phyloP scores from a whole-genome alignment of 2,888 invertebrate genomes.

The Hemithea aestivaria region DNA sequence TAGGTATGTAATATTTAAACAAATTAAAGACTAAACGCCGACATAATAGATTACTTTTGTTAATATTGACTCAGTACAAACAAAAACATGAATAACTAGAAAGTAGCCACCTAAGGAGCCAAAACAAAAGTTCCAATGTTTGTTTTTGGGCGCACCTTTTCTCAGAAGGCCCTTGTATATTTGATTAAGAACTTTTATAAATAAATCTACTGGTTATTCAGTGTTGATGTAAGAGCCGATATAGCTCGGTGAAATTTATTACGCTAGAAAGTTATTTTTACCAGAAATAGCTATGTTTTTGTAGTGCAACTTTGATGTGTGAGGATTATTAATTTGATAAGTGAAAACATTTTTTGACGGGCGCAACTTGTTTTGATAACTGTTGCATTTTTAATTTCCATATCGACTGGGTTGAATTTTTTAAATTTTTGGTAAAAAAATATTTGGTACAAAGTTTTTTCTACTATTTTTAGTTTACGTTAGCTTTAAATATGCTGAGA shows the following conservation, averaged over 20 bases:
- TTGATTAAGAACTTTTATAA: constrained; percentile 65
- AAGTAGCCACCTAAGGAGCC: constrained; percentile 62
- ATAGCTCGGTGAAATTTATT: constrained; percentile 4
- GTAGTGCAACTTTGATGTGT: no score
- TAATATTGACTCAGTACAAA: constrained; percentile 44
- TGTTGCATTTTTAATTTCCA: no score
- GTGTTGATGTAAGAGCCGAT: constrained; percentile 10
- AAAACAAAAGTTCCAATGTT: constrained; percentile 60
- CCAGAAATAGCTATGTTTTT: background rate
- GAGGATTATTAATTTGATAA: no score
- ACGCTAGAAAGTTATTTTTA: constrained; percentile 2
- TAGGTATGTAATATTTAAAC: no score
- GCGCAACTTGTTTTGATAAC: no score
- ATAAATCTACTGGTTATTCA: constrained; percentile 39
- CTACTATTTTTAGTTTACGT: no score
- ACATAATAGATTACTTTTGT: constrained; percentile 26
- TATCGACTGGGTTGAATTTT: no score
- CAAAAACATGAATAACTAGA: constrained; percentile 42
- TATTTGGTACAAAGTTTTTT: no score
- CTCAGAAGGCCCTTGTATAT: constrained; percentile 55
- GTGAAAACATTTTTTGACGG: background rate
- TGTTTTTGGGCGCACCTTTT: constrained; percentile 51
- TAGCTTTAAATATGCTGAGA: no score
- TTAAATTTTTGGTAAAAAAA: no score
- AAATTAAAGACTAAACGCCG: constrained; percentile 4